Evolutionary conservation across 2,797 vertebrate genomes (phyloP), one percentile per base, ranked within the genome.

Genomic region (Xenentodon cancila): DNA sequence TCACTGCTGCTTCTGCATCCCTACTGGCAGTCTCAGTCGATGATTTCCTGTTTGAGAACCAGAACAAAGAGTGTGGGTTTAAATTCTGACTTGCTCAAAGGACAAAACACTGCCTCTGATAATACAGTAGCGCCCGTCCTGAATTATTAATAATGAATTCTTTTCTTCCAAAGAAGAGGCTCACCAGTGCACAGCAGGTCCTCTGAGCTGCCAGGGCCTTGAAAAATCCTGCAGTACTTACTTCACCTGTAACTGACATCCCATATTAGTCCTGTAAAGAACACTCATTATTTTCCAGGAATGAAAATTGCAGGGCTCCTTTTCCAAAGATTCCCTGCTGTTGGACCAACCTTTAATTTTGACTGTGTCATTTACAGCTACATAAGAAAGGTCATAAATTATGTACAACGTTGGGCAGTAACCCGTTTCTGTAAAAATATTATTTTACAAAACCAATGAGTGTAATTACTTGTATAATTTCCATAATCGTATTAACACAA

Each of bases 141-240:
- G 84, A 89, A 90, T 86, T 87, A 90, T 87, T 89, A 74, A 88
- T 82, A 79, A 74, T 77, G 74, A 85, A 64, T 65, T 70, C 62
- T 82, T 75, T 81, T 71, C 74, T 80, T 81, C 65, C 59, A 68
- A 77, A 80, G 79, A 84, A 71, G 46, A 50, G 64, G 64, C 84
- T 84, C 75, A 69, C 80, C 4, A 50, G 25, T 71, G 77, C 43
- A 59, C 63, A 32, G 80, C 69, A 60, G 73, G 62, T 61, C 63
- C 48, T 44, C 51, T 62, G 61, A 63, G 60, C 34, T 75, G 27
- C 67, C 62, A 59, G 53, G 25, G 50, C 32, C 65, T 60, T 59
- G 42, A 48, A 79, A 75, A 75, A 70, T 32, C 59, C 68, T 30
- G 40, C 45, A 16, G 25, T 34, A 52, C 74, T 84, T 79, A 81